Evolutionary conservation across 1,140 invertebrate species (phyloP).

Genomic region (Eulimnadia texana): DNA sequence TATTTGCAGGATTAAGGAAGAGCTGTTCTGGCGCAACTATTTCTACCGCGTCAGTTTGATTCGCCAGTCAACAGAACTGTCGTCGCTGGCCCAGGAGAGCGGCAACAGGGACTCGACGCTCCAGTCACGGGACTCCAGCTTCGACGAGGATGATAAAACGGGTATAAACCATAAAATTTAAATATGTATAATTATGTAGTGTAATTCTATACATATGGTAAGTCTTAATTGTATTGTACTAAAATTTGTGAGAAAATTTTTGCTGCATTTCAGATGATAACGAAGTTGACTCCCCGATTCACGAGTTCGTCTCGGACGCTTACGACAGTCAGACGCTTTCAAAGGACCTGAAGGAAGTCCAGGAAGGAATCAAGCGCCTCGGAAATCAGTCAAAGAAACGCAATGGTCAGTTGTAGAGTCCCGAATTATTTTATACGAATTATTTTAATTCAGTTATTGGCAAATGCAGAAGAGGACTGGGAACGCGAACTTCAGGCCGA

Average conservation of each 20-base stretch:
- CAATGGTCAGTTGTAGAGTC: neutral
- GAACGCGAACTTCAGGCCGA: slow-evolving; percentile 82
- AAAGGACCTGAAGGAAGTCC: slow-evolving; percentile 47
- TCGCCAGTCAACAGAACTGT: slow-evolving; percentile 83
- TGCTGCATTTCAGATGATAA: slow-evolving; percentile 1
- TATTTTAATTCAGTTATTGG: neutral
- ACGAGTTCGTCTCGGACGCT: slow-evolving; percentile 52
- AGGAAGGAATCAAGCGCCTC: slow-evolving; percentile 49
- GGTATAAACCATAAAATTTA: slow-evolving; percentile 11
- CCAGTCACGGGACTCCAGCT: slow-evolving; percentile 14
- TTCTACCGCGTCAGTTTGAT: slow-evolving; percentile 97
- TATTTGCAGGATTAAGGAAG: slow-evolving; percentile 88
- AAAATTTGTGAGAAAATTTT: neutral
- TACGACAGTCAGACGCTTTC: slow-evolving; percentile 35
- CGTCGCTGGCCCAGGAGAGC: slow-evolving; percentile 44
- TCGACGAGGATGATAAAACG: slow-evolving; percentile 19
- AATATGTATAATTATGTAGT: neutral
- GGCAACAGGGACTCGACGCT: slow-evolving; percentile 20
- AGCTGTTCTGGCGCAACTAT: slow-evolving; percentile 98
- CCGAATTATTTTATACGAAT: slow-evolving; percentile 2
- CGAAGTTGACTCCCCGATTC: slow-evolving; percentile 11
- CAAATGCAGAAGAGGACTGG: slow-evolving; percentile 64
- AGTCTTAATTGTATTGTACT: neutral
- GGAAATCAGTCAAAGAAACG: slow-evolving; percentile 30
- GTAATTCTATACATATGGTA: neutral